Evolutionary conservation across 23 tunicate genomes (phyloP).

Genomic region (Clavelina lepadiformis): DNA sequence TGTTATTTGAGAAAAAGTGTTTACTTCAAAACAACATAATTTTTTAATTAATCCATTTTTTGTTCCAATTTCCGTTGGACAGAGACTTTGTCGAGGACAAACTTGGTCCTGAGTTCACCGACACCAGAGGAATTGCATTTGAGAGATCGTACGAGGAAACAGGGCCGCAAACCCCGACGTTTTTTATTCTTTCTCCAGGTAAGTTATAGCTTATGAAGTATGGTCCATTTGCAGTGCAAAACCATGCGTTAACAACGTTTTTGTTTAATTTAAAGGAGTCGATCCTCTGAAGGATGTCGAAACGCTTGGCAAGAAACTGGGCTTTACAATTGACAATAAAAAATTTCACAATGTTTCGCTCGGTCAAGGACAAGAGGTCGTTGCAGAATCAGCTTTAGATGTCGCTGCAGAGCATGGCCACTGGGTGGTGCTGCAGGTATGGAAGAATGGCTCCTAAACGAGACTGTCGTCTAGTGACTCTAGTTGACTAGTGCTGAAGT

Average conservation of each 20-base stretch:
- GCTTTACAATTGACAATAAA: conserved; percentile 94
- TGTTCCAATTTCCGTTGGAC: too few species aligned
- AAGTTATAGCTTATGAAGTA: too few species aligned
- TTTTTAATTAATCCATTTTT: background rate
- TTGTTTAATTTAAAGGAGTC: conserved; percentile 84
- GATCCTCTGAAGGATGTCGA: conserved; percentile 94
- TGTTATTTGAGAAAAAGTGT: too few species aligned
- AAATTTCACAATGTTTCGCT: conserved; percentile 98
- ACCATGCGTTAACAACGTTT: too few species aligned
- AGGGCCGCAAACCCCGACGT: conserved; percentile 94
- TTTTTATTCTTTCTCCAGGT: conserved; percentile 98
- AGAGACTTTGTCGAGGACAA: conserved; percentile 93
- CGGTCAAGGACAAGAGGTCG: conserved; percentile 96
- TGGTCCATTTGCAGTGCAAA: too few species aligned
- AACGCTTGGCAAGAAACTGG: conserved; percentile 80
- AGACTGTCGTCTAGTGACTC: too few species aligned
- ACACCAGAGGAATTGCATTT: conserved; percentile 89
- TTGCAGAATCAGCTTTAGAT: conserved; percentile 86
- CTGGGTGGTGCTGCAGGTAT: conserved; percentile 95
- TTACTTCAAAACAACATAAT: too few species aligned
- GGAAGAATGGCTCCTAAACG: too few species aligned
- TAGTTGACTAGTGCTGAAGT: too few species aligned
- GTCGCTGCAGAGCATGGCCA: conserved; percentile 88
- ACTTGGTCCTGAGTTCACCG: conserved; percentile 74
- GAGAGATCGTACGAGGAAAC: conserved; percentile 95